Percentiles rank a stretch among this genome's conserved stretches.
These are phyloP conservation scores for Drosophila teissieri DNA, from an alignment of 1,140 invertebrate genomes.

Conservation along the genomic window DNA sequence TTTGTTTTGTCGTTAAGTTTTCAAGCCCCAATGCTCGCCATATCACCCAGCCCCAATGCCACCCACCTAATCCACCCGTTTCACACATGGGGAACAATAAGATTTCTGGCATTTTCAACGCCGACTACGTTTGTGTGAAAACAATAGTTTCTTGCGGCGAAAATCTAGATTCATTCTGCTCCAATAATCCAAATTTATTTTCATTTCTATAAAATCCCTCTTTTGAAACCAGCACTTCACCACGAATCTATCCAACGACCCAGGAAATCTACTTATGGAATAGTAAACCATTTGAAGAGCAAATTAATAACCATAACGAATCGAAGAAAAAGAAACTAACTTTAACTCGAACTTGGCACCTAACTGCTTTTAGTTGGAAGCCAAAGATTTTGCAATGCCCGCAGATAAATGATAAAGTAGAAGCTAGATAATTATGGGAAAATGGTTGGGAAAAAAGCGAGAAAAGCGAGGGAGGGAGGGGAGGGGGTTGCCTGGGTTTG, in stretches of 20 bases:
- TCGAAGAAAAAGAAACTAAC: not conserved
- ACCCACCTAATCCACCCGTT: not conserved
- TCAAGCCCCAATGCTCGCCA: constrained; percentile 19
- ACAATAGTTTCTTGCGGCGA: not conserved
- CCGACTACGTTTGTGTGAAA: not conserved
- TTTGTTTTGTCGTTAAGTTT: constrained; percentile 16
- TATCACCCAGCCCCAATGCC: not conserved
- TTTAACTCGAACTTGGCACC: not conserved
- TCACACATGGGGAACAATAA: constrained; percentile 1
- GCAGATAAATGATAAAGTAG: constrained; percentile 7
- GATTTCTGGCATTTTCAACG: not conserved
- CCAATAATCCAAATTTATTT: no score
- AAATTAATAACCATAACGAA: not conserved
- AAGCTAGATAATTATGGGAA: constrained; percentile 16
- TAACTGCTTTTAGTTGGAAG: no score
- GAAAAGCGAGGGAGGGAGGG: no score
- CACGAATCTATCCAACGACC: no score
- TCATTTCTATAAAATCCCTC: no score
- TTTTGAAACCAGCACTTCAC: no score
- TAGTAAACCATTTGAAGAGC: no score
- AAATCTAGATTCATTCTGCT: no score
- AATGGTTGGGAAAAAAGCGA: not conserved
- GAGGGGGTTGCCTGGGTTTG: constrained; percentile 1
- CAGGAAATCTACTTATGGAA: no score
- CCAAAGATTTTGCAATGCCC: not conserved